Conservation (phyloP, 2,888 invertebrate species). For the Synanthedon formicaeformis region DNA sequence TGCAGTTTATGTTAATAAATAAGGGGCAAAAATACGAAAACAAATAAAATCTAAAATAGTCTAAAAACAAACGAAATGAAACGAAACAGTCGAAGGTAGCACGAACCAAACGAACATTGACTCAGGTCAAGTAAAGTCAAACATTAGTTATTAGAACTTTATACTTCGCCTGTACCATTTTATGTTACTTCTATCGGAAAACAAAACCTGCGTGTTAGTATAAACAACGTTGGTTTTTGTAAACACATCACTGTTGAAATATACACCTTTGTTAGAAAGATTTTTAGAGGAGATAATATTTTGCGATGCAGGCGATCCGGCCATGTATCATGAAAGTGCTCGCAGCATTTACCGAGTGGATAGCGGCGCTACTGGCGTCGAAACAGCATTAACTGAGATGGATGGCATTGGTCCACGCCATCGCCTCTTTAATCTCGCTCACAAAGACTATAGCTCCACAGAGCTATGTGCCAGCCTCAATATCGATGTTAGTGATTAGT, state of each 20-base stretch:
- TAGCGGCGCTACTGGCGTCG: slow-evolving; percentile 28
- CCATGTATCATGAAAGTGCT: slow-evolving; percentile 10
- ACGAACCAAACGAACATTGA: too few relatives aligned
- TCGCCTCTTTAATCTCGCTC: slow-evolving; percentile 55
- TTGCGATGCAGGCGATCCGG: slow-evolving; percentile 9
- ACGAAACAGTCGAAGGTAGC: too few relatives aligned
- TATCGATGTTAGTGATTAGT: too few relatives aligned
- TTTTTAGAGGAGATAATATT: slow-evolving; percentile 7
- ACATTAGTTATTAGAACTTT: too few relatives aligned
- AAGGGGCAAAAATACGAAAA: too few relatives aligned
- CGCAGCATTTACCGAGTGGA: slow-evolving; percentile 8
- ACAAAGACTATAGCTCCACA: slow-evolving; percentile 20
- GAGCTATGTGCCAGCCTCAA: background rate
- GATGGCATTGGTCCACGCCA: slow-evolving; percentile 44
- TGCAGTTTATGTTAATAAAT: too few relatives aligned
- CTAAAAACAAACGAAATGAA: too few relatives aligned
- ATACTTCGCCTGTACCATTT: too few relatives aligned
- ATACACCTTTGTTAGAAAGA: slow-evolving; percentile 1
- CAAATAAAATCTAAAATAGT: too few relatives aligned
- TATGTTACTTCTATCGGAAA: too few relatives aligned
- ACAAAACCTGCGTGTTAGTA: too few relatives aligned
- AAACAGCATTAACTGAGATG: slow-evolving; percentile 56
- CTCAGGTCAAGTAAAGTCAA: too few relatives aligned
- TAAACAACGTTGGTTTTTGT: background rate
- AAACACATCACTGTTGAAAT: background rate